phyloP scores from a whole-genome alignment of 37 sponge, comb jelly and placozoan genomes.

The Aplysina aerophoba region DNA sequence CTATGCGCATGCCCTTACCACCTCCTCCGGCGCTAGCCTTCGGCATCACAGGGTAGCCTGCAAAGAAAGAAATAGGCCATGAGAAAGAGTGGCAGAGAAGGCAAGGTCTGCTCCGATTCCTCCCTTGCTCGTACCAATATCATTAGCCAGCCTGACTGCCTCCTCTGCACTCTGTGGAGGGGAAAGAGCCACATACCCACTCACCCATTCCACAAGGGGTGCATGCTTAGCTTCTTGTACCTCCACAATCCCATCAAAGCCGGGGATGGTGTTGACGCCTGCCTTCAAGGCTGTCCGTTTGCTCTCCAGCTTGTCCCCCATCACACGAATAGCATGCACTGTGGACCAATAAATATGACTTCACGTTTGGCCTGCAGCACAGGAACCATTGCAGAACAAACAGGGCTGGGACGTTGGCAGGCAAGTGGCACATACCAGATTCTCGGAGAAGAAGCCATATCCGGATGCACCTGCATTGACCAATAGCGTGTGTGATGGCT shows the following conservation, averaged over 20 bases:
- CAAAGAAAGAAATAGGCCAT: conserved; percentile 33
- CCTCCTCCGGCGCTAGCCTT: conserved; percentile 99
- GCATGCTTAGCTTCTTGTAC: conserved; percentile 29
- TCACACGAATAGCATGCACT: conserved; percentile 85
- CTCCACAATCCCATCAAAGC: conserved; percentile 94
- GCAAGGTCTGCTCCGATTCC: neutral
- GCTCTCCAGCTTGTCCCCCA: conserved; percentile 98
- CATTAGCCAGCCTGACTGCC: conserved; percentile 85
- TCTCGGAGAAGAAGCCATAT: conserved; percentile 83
- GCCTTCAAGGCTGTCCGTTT: conserved; percentile 88
- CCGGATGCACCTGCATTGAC: conserved; percentile 89
- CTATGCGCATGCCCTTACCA: conserved; percentile 99
- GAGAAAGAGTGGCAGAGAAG: neutral
- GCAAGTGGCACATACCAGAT: conserved; percentile 43
- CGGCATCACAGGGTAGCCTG: conserved; percentile 98
- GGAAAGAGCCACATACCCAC: neutral
- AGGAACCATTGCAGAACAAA: neutral
- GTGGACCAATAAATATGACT: conserved; percentile 93
- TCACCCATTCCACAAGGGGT: neutral
- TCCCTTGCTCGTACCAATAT: conserved; percentile 73
- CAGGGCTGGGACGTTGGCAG: neutral
- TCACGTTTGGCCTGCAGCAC: conserved; percentile 43
- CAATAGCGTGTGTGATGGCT: neutral
- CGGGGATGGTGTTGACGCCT: conserved; percentile 93
- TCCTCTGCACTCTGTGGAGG: conserved; percentile 64